phyloP scores from a whole-genome alignment of 2,888 invertebrate species.

The Spodoptera picta region DNA sequence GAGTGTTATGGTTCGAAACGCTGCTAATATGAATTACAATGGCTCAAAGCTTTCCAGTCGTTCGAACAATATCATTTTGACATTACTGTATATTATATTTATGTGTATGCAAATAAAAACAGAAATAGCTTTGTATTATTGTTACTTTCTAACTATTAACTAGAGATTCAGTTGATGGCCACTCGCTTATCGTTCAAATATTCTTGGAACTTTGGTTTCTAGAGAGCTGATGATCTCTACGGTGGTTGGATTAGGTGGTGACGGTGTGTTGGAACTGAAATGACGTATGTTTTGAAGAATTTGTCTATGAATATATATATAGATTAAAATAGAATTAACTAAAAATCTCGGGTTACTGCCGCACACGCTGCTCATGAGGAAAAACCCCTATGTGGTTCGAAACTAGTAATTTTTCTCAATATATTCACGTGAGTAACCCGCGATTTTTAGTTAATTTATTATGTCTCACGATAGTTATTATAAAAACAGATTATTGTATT shows the following conservation, averaged over 20 bases:
- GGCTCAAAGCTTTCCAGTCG: constrained; percentile 24
- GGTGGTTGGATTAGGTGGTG: constrained; percentile 16
- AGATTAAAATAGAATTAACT: too few relatives aligned
- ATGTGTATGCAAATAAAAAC: constrained; percentile 65
- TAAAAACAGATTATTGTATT: too few relatives aligned
- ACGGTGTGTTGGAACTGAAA: neutral
- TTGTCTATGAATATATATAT: too few relatives aligned
- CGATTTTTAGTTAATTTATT: too few relatives aligned
- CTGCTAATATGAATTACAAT: constrained; percentile 28
- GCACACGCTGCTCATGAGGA: too few relatives aligned
- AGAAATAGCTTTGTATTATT: constrained; percentile 60
- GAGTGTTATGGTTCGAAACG: constrained; percentile 27
- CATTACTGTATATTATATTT: constrained; percentile 54
- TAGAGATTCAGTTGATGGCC: constrained; percentile 56
- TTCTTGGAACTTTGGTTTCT: constrained; percentile 41
- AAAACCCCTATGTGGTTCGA: too few relatives aligned
- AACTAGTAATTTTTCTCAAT: too few relatives aligned
- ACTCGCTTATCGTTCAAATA: constrained; percentile 57
- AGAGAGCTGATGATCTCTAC: constrained; percentile 39
- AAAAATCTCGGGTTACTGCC: too few relatives aligned
- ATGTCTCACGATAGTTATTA: too few relatives aligned
- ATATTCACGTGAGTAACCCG: too few relatives aligned
- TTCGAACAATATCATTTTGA: constrained; percentile 60
- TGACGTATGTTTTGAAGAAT: neutral
- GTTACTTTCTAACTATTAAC: constrained; percentile 68